Evolutionary conservation across 2,797 vertebrate genomes (phyloP).

Genomic region (Pelodytes ibericus): DNA sequence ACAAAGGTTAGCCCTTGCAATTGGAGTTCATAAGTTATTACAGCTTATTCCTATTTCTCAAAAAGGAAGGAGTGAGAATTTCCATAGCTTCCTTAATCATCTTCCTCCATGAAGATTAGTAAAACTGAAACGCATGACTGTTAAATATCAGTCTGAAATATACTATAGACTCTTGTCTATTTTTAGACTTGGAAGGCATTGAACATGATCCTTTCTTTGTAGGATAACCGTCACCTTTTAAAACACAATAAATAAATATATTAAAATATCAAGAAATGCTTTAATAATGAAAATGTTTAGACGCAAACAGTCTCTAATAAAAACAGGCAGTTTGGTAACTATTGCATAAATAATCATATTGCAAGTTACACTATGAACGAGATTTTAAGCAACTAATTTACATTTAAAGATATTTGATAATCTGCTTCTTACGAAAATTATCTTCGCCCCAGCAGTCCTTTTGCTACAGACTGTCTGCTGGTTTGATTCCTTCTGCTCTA

Average conservation of each 20-base stretch:
- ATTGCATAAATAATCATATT: background rate
- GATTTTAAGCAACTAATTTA: background rate
- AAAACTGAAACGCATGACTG: background rate
- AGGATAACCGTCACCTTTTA: too few relatives aligned
- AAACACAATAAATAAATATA: too few relatives aligned
- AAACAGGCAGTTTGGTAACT: background rate
- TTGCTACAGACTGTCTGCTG: too few relatives aligned
- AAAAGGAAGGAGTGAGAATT: background rate
- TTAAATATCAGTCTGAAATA: background rate
- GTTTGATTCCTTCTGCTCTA: too few relatives aligned
- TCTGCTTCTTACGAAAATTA: background rate
- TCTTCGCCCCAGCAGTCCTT: background rate
- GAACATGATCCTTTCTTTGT: too few relatives aligned
- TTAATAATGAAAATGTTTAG: too few relatives aligned
- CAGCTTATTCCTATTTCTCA: background rate
- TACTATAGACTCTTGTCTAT: background rate
- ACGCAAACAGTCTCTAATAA: too few relatives aligned
- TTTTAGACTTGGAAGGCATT: background rate
- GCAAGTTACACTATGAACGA: background rate
- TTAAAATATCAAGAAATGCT: too few relatives aligned
- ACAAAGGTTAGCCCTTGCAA: too few relatives aligned
- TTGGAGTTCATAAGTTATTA: too few relatives aligned
- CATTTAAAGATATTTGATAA: constrained; percentile 3
- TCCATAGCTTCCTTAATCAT: background rate
- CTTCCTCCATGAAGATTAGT: background rate